phyloP scores from a whole-genome alignment of 1,140 invertebrate species.

The Macrobrachium rosenbergii region DNA sequence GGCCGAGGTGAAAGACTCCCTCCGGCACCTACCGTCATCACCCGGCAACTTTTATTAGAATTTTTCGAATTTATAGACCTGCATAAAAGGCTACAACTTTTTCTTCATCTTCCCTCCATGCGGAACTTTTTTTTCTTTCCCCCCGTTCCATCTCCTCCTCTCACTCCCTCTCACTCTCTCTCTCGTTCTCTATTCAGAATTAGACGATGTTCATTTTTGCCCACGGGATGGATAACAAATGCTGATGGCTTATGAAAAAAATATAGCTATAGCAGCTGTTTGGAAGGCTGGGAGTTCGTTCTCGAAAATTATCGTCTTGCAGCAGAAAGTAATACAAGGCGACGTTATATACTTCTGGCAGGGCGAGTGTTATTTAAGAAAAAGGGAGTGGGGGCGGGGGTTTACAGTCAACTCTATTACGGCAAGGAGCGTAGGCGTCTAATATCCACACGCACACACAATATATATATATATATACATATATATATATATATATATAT shows the following conservation, averaged over 20 bases:
- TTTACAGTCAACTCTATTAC: too few relatives aligned
- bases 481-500: too few relatives aligned
- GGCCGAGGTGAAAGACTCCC: slow-evolving; percentile 22
- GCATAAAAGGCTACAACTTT: slow-evolving; percentile 61
- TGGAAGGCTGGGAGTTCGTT: not conserved
- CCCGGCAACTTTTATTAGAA: slow-evolving; percentile 62
- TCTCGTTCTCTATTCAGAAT: slow-evolving; percentile 51
- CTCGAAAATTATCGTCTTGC: too few relatives aligned
- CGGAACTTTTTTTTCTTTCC: not conserved
- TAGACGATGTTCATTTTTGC: slow-evolving; percentile 59
- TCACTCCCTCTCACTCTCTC: not conserved
- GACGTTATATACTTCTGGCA: too few relatives aligned
- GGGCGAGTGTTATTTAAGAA: too few relatives aligned
- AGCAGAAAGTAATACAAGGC: too few relatives aligned
- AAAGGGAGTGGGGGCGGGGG: too few relatives aligned
- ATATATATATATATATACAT: not conserved
- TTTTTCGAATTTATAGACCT: slow-evolving; percentile 60
- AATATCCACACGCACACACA: too few relatives aligned
- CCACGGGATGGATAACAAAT: slow-evolving; percentile 51
- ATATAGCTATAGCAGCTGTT: too few relatives aligned
- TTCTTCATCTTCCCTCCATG: slow-evolving; percentile 19
- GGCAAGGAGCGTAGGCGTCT: too few relatives aligned
- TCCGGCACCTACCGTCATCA: slow-evolving; percentile 54
- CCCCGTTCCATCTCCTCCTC: not conserved
- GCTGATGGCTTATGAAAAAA: slow-evolving; percentile 59